Percentiles rank a stretch among this genome's conserved stretches.
Conservation (phyloP, 1,140 invertebrate genomes). For the Bradynema listronoti region DNA sequence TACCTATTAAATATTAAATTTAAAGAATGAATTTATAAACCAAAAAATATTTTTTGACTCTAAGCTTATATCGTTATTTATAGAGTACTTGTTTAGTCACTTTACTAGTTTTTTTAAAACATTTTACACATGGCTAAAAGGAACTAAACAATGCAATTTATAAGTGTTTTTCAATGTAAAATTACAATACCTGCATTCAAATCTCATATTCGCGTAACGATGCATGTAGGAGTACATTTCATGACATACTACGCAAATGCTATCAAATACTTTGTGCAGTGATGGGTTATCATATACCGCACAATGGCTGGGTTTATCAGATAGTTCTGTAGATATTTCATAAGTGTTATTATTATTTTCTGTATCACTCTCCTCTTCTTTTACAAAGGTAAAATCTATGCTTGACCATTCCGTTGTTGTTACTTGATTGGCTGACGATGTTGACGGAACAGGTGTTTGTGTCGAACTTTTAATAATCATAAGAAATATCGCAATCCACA, state of each 20-base stretch:
- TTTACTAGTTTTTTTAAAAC: slow-evolving; percentile 2
- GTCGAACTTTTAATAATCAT: too few relatives aligned
- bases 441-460: too few relatives aligned
- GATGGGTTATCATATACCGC: slow-evolving; percentile 15
- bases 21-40: not conserved
- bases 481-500: too few relatives aligned
- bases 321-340: too few relatives aligned
- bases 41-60: not conserved
- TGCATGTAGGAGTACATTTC: slow-evolving; percentile 49
- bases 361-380: too few relatives aligned
- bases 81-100: too few relatives aligned
- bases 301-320: slow-evolving; percentile 1
- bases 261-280: slow-evolving; percentile 37
- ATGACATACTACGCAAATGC: slow-evolving; percentile 49
- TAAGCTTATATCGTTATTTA: slow-evolving; percentile 3
- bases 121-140: not conserved
- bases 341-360: too few relatives aligned
- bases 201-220: slow-evolving; percentile 41
- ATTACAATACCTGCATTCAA: slow-evolving; percentile 43
- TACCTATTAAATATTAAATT: not conserved
- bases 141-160: not conserved
- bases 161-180: not conserved
- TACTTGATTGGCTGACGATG: too few relatives aligned
- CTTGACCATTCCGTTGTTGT: too few relatives aligned
- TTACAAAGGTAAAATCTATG: too few relatives aligned